Evolutionary conservation across 2,113 vertebrate genomes (phyloP), one percentile per base, ranked within the genome.

Genomic region (Cheilinus undulatus): DNA sequence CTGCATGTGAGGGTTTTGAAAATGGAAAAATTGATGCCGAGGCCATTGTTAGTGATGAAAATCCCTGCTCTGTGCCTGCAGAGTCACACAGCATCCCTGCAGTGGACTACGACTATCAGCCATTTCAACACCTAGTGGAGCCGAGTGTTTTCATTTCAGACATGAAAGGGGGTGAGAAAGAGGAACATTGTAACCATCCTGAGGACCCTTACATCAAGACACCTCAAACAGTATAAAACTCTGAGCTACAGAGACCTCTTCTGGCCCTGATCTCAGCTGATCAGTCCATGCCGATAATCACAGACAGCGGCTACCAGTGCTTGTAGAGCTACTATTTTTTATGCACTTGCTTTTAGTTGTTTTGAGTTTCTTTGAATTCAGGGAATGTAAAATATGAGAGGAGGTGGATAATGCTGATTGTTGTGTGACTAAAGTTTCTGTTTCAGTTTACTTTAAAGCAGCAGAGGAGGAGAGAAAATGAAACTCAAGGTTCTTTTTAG

Each of bases 81-180:
- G 46, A 0, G 32, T 69, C 73, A 36, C n/a, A 8, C 4, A 7
- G 22, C 32, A 51, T 48, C 22, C 56, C 77, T 34, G 17, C 22
- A 34, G 51, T 82, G 24, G 74, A 74, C 3, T 48, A 60, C 1
- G 46, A 24, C 66, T 92, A 89, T 75, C 84, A 89, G 26, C n/a
- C 81, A 12, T 65, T 90, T 79, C 69, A 63, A 13, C 75, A 12
- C 46, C 50, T 81, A 4, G 40, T 68, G 23, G 40, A 70, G 49
- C 26, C 34, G 17, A 64, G 46, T 34, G 7, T 43, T 49, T 45
- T 50, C 28, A 20, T 30, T 48, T 22, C 65, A 32, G 58, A 51
- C 4, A 9, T 59, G 50, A 49, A 3, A 23, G n/a, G n/a, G 2
- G 12, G 2, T 9, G 66, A 70, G 20, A 14, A 36, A 0, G 4